Conservation (phyloP, 2,113 vertebrate genomes). For the Dolichotis patagonum region DNA sequence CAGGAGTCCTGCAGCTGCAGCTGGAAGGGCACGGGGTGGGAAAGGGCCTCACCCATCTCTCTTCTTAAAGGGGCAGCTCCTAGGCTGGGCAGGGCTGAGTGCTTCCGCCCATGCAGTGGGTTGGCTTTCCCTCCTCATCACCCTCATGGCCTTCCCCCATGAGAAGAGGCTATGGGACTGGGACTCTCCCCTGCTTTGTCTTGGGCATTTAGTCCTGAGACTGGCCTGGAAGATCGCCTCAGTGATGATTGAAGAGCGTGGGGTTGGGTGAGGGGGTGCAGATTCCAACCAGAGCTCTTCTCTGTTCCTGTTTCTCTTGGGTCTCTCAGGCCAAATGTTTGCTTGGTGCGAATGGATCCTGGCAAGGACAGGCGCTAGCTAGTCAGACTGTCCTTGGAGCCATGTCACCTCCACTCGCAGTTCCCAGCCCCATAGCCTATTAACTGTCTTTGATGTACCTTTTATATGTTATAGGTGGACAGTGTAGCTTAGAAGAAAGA, state of each 20-base stretch:
- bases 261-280: background rate
- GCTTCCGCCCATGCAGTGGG: background rate
- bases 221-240: background rate
- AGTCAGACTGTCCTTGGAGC: background rate
- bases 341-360: background rate
- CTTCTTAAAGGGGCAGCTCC: constrained; percentile 33
- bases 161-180: accelerated
- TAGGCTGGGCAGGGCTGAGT: background rate
- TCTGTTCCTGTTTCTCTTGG: background rate
- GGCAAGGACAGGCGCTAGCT: background rate
- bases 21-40: background rate
- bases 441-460: background rate
- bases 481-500: background rate
- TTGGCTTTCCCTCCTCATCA: background rate
- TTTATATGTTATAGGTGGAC: background rate
- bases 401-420: background rate
- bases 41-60: background rate
- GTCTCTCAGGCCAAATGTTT: background rate
- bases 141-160: too few relatives aligned
- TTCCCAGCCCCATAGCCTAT: background rate
- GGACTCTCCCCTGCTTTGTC: background rate
- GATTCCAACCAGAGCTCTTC: background rate
- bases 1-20: background rate
- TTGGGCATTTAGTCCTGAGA: background rate
- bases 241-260: background rate